Evolutionary conservation across 92 coral and sea anemone species (phyloP).

Genomic region (Plumapathes pennacea): DNA sequence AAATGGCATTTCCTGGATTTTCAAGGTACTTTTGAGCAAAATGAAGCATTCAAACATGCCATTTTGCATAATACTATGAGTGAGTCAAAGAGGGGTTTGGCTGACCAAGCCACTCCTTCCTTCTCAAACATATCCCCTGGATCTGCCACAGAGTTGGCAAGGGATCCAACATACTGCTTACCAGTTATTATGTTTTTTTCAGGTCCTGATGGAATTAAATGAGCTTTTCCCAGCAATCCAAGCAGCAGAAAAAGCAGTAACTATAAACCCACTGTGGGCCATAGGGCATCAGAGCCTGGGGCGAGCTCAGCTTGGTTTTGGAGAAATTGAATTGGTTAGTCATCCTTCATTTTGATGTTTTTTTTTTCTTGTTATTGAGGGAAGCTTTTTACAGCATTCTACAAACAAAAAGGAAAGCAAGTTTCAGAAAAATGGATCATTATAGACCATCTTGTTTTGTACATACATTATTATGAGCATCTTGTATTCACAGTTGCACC

Average conservation of each 20-base stretch:
- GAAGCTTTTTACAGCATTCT: neutral
- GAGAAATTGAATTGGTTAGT: slow-evolving; percentile 88
- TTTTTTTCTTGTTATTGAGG: neutral
- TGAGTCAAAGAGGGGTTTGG: neutral
- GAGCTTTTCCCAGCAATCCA: slow-evolving; percentile 91
- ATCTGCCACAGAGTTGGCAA: neutral
- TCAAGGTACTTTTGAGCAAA: too few species aligned
- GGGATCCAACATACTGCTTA: neutral
- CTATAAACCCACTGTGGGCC: slow-evolving; percentile 67
- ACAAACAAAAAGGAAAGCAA: too few species aligned
- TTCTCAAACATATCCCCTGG: neutral
- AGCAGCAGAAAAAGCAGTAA: slow-evolving; percentile 82
- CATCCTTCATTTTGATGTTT: neutral
- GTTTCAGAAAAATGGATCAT: too few species aligned
- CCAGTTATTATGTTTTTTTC: too few species aligned
- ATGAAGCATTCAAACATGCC: too few species aligned
- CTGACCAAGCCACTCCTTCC: too few species aligned
- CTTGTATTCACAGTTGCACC: neutral
- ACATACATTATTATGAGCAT: neutral
- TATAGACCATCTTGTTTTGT: too few species aligned
- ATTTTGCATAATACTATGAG: neutral
- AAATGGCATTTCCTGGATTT: too few species aligned
- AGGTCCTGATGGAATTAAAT: slow-evolving; percentile 79
- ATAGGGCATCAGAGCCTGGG: slow-evolving; percentile 85
- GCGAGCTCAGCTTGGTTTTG: slow-evolving; percentile 91